Percentiles rank a stretch among this genome's conserved stretches.
These are phyloP conservation scores for Chiroxiphia lanceolata DNA, from an alignment of 2,797 vertebrate species.

Conservation along the genomic window DNA sequence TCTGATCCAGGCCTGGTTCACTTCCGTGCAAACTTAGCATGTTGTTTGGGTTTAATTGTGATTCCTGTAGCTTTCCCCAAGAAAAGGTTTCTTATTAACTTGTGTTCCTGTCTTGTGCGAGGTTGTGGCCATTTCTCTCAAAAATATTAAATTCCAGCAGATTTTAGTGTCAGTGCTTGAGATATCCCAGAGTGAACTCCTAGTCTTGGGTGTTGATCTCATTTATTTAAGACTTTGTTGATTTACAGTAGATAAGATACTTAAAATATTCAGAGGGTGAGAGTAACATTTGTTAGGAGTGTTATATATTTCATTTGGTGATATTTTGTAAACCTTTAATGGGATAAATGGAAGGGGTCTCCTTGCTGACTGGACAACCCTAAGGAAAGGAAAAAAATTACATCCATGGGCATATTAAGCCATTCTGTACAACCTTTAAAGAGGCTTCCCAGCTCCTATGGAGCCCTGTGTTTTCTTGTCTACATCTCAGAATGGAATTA, in stretches of 20 bases:
- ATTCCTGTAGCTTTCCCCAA: not conserved
- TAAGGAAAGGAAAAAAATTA: not conserved
- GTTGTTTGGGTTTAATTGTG: not conserved
- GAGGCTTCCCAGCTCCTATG: accelerated
- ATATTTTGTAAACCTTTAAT: not conserved
- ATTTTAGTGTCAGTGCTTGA: not conserved
- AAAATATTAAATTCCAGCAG: not conserved
- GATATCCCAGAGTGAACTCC: not conserved
- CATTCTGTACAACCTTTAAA: not conserved
- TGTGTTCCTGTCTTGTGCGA: not conserved
- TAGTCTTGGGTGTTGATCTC: not conserved
- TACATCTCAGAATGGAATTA: not conserved
- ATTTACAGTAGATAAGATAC: not conserved
- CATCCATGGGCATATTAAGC: not conserved
- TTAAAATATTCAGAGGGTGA: not conserved
- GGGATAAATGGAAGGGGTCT: not conserved
- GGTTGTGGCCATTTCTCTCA: not conserved
- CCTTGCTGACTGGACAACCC: not conserved
- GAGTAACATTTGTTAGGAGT: not conserved
- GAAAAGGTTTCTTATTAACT: not conserved
- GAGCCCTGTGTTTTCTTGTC: not conserved
- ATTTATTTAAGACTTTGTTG: not conserved
- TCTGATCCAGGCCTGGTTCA: not conserved
- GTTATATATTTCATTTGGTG: not conserved
- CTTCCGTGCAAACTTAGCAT: not conserved